Evolutionary conservation across 2,888 invertebrate genomes (phyloP), one percentile per base, ranked within the genome.

Genomic region (Tuta absoluta): DNA sequence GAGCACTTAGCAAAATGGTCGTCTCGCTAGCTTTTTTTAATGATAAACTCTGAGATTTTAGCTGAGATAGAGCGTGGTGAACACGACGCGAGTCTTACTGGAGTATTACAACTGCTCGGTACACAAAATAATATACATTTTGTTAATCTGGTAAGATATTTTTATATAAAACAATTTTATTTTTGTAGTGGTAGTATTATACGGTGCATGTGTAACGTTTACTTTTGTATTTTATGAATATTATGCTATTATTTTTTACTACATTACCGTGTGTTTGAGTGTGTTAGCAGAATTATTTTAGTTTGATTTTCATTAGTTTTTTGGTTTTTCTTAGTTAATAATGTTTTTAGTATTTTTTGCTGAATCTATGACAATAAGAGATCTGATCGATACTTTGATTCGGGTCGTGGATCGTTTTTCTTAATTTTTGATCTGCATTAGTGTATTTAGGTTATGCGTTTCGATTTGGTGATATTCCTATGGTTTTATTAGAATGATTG

Each of bases 281-380:
- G 91, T 90, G 86, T 89, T 89, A 90, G 89, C 82, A 83, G 84
- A 91, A 91, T 89, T 91, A 91, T 89, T 90, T 89, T 91, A 90
- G 90, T 89, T 90, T 75, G 84, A 86, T 89, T 53, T 87, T 84
- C 77, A 81, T 85, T 85, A 85, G 80, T 82, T 87, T 85, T 90
- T 87, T 83, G 81, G 82, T 84, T 90, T 81, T 89, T 86, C 81
- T 81, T 89, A 88, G 87, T 83, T 73, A 82, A 84, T 92, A 90
- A 91, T 89, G 86, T 85, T 83, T 92, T 93, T 92, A 85, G 84
- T 86, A 82, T 83, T 86, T 88, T 87, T 86, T 80, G 84, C 87
- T 87, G 89, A 89, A 89, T 89, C 87, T 91, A 89, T 93, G 93
- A 92, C 92, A 92, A 91, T 92, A 91, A 83, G 89, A 93, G 93